These are phyloP conservation scores for Sinocyclocheilus grahami DNA, from an alignment of 2,113 vertebrate genomes.

Conservation along the genomic window DNA sequence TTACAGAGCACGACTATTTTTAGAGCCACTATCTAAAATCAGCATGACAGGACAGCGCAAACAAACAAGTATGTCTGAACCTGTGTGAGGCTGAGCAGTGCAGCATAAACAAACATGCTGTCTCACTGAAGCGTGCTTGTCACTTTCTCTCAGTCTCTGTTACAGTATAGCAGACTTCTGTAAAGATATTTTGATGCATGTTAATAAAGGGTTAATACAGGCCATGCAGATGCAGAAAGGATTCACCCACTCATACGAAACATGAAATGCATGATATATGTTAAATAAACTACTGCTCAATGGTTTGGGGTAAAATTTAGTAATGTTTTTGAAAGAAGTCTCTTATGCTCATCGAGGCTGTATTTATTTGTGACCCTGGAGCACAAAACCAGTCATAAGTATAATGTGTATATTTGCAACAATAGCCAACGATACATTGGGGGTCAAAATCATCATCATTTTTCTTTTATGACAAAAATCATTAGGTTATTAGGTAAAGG, in stretches of 20 bases:
- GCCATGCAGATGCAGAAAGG: neutral
- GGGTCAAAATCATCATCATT: no score
- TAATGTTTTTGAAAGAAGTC: neutral
- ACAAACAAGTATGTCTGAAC: slow-evolving; percentile 62
- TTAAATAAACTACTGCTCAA: no score
- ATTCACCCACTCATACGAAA: neutral
- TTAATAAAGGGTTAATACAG: neutral
- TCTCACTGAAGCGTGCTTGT: neutral
- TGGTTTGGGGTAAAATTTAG: no score
- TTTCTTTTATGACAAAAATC: no score
- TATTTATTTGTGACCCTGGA: neutral
- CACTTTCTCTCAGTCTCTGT: neutral
- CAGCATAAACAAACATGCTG: neutral
- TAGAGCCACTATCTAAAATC: slow-evolving; percentile 73
- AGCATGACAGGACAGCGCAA: slow-evolving; percentile 72
- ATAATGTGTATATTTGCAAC: no score
- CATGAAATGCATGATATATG: neutral
- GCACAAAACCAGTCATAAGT: no score
- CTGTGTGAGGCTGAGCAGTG: slow-evolving; percentile 34
- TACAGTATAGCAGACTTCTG: neutral
- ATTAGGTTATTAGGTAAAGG: no score
- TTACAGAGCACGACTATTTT: slow-evolving; percentile 65
- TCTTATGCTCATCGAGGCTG: neutral
- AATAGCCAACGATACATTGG: no score
- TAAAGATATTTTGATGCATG: neutral